phyloP scores from a whole-genome alignment of 2,797 vertebrate species.

The Eulemur mongoz region DNA sequence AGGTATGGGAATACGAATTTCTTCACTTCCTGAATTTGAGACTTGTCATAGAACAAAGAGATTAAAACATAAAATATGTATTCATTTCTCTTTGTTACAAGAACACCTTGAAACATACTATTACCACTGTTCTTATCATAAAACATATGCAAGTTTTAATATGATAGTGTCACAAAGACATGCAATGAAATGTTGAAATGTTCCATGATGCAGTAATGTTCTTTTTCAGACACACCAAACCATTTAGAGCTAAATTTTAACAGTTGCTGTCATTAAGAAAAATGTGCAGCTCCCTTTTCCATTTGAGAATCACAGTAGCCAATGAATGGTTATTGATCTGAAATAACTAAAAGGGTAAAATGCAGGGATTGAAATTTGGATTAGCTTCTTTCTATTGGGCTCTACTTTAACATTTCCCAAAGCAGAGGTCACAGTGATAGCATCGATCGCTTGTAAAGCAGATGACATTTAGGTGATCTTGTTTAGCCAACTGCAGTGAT shows the following conservation, averaged over 20 bases:
- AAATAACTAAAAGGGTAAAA: conserved; percentile 60
- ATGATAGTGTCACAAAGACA: neutral
- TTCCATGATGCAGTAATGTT: neutral
- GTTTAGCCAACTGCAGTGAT: conserved; percentile 1
- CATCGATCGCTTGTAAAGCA: conserved; percentile 15
- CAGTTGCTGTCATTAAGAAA: conserved; percentile 66
- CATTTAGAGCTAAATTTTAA: conserved; percentile 53
- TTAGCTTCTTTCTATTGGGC: conserved; percentile 43
- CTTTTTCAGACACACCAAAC: conserved; percentile 16
- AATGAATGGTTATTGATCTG: conserved; percentile 64
- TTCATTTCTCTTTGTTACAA: neutral
- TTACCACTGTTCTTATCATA: neutral
- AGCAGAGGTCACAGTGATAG: conserved; percentile 46
- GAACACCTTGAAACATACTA: neutral
- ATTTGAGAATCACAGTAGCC: conserved; percentile 28
- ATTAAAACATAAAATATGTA: conserved; percentile 37
- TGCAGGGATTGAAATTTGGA: conserved; percentile 48
- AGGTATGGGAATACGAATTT: neutral
- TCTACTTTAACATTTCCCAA: conserved; percentile 64
- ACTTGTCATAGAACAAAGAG: neutral
- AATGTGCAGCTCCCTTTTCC: conserved; percentile 30
- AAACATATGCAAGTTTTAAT: conserved; percentile 30
- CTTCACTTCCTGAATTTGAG: neutral
- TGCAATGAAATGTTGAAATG: neutral
- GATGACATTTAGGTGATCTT: conserved; percentile 50